A percentile compares a stretch with the other conserved stretches of the same genome.
Conservation (phyloP, 2,888 invertebrate genomes). For the Pyrgus malvae region DNA sequence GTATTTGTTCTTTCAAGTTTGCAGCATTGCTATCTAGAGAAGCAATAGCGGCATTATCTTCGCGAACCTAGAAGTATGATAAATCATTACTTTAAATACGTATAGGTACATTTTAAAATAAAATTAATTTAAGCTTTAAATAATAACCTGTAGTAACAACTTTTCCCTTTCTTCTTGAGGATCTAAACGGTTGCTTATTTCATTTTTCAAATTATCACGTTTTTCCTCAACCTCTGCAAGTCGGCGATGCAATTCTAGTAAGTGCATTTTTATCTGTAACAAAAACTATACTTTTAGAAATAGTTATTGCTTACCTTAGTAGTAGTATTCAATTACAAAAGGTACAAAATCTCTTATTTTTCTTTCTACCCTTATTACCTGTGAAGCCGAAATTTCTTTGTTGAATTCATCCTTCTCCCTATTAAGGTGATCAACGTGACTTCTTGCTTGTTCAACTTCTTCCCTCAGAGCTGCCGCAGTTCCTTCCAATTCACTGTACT, state of each 20-base stretch:
- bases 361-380: conserved; percentile 51
- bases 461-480: conserved; percentile 73
- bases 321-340: too few species aligned
- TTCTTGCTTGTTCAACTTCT: conserved; percentile 81
- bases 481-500: conserved; percentile 73
- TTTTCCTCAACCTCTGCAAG: conserved; percentile 67
- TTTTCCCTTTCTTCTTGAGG: conserved; percentile 90
- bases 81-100: not conserved
- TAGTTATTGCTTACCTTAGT: too few species aligned
- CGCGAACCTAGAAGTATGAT: conserved; percentile 62
- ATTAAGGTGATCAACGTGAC: conserved; percentile 84
- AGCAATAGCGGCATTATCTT: conserved; percentile 90
- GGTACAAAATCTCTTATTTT: not conserved
- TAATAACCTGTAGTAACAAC: conserved; percentile 81
- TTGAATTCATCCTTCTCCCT: conserved; percentile 85
- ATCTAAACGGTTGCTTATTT: conserved; percentile 85
- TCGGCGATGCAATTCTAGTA: conserved; percentile 66
- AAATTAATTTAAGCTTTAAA: too few species aligned
- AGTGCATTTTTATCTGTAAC: conserved; percentile 68
- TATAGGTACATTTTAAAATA: too few species aligned
- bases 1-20: conserved; percentile 85
- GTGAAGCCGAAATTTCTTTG: conserved; percentile 85
- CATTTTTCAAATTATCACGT: conserved; percentile 84
- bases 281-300: too few species aligned
- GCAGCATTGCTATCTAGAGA: conserved; percentile 88